Base-by-base conservation (phyloP, 1,140 invertebrate genomes). In the Homarus americanus region DNA sequence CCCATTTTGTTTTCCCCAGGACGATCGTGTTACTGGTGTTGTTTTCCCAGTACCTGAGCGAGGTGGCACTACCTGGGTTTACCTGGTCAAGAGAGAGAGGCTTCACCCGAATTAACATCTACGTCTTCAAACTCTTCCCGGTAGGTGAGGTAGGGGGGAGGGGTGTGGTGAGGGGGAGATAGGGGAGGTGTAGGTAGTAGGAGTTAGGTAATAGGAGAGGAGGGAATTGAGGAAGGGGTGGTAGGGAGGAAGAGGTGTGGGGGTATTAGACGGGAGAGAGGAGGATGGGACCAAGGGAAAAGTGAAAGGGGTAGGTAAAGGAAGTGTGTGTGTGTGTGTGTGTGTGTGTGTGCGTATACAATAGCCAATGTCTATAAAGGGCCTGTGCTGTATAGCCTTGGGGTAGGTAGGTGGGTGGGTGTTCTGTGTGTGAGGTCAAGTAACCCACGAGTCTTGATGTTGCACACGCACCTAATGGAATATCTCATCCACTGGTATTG, bases 1-100 rank as follows among this genome's bases (percentile, higher is more conserved):
- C n/a, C n/a, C 44, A 15, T 49, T 7, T 49, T 49, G 9, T 15
- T 49, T 40, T 20, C 53, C 41, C 4, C 94, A 98, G 97, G 82
- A 98, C 97, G 0, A 97, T 98, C 87, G 94, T 96, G 0, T 95
- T 98, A 94, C 94, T 98, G 90, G 97, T 97, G 0, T 93, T 97
- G 34, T 98, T 98, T 93, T 98, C 97, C 0, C 97, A 98, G 94
- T 96, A 97, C 93, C 94, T 98, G 94, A 95, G 95, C 4, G 95
- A 97, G 75, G 95, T 98, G 0, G 94, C 95, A 28, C 94, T 96
- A 32, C 97, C 97, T 49, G 82, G 40, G 17, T 24, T 91, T 15
- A 84, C 80, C 49, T 91, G 58, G 83, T 91, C 85, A 76, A 89
- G 58, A 40, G 40, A 53, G 17, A 72, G 66, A 34, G 79, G 66